Percentiles rank a stretch among this genome's conserved stretches.
phyloP scores from a whole-genome alignment of 2,113 vertebrate genomes.

The Chloroceryle aenea region DNA sequence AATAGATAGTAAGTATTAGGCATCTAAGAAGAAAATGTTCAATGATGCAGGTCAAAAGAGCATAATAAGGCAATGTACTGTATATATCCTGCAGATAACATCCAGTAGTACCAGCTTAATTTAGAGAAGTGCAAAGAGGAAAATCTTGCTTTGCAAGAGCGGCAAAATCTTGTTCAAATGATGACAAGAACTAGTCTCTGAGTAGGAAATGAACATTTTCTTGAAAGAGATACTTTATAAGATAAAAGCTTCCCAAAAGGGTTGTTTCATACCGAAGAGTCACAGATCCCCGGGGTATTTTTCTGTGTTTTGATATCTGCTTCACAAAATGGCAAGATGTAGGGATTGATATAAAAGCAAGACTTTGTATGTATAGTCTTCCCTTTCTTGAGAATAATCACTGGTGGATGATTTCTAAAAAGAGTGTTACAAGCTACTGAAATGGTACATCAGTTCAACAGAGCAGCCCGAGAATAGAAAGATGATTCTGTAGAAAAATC shows the following conservation, averaged over 20 bases:
- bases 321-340: constrained; percentile 30
- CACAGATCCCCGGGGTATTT: background rate
- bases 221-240: background rate
- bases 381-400: background rate
- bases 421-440: background rate
- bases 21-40: background rate
- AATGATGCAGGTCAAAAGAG: background rate
- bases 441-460: background rate
- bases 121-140: background rate
- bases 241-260: background rate
- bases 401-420: constrained; percentile 41
- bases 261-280: background rate
- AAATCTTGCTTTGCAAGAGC: background rate
- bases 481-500: background rate
- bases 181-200: background rate
- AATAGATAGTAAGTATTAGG: background rate
- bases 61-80: background rate
- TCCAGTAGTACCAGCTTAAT: background rate
- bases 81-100: background rate
- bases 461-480: constrained; percentile 25
- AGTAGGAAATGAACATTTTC: constrained; percentile 10
- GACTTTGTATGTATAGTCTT: background rate
- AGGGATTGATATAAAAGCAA: constrained; percentile 8
- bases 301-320: background rate
- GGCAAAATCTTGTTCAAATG: background rate